Conservation (phyloP, 2,113 vertebrate species). For the Microtus ochrogaster region DNA sequence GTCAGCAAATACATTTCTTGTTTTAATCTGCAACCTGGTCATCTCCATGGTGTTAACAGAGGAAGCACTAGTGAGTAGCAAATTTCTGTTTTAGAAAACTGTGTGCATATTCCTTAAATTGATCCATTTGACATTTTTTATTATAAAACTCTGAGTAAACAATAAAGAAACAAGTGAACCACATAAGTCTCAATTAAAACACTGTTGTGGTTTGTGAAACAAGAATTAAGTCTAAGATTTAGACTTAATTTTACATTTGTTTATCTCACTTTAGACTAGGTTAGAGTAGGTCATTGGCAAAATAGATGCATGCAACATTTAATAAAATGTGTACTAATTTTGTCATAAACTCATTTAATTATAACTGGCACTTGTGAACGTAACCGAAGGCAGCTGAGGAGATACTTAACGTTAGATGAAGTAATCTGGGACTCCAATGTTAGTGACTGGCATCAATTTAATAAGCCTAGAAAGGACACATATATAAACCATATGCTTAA, state of each 20-base stretch:
- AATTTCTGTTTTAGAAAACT: not conserved
- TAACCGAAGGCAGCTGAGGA: conserved; percentile 46
- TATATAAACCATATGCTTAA: conserved; percentile 74
- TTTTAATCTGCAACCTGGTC: not conserved
- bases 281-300: not conserved
- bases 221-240: not conserved
- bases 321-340: conserved; percentile 11
- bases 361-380: conserved; percentile 1
- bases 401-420: conserved; percentile 24
- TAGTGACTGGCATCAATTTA: conserved; percentile 61
- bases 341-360: conserved; percentile 34
- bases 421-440: conserved; percentile 1
- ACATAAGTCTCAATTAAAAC: not conserved
- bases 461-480: conserved; percentile 50
- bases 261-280: not conserved
- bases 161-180: conserved; percentile 6
- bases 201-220: not conserved
- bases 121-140: not conserved
- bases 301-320: not conserved
- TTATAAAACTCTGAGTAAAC: not conserved
- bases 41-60: conserved; percentile 8
- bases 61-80: not conserved
- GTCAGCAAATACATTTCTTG: conserved; percentile 51
- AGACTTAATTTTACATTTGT: not conserved
- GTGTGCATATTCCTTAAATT: not conserved